These are phyloP conservation scores for Anoplius nigerrimus DNA, from an alignment of 2,888 invertebrate species.

Conservation along the genomic window DNA sequence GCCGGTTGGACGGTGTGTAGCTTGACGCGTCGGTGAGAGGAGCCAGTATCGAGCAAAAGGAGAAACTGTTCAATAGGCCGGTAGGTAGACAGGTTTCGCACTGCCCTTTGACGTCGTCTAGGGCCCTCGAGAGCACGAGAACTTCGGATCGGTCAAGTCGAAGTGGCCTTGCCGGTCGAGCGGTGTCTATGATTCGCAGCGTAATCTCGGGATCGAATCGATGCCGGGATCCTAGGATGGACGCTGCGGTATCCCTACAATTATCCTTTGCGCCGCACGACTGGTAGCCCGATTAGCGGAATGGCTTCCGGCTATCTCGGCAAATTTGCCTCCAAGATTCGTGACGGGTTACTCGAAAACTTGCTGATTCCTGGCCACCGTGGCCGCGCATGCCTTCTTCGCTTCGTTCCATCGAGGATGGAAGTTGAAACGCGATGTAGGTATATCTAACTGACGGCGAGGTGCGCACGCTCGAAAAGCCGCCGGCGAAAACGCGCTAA, in stretches of 20 bases:
- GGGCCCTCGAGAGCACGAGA: conserved; percentile 39
- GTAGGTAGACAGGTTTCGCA: no score
- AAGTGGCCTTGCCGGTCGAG: conserved; percentile 33
- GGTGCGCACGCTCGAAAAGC: background rate
- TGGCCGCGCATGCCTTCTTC: no score
- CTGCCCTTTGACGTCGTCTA: background rate
- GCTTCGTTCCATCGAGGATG: no score
- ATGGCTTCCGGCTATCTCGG: no score
- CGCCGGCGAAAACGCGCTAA: conserved; percentile 2
- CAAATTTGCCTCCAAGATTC: no score
- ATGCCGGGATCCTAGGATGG: conserved; percentile 27
- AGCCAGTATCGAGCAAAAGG: background rate
- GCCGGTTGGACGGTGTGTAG: conserved; percentile 13
- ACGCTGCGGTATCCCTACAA: conserved; percentile 8
- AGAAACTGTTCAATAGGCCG: background rate
- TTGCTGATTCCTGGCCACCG: no score
- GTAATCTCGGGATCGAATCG: conserved; percentile 46
- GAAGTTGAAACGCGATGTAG: background rate
- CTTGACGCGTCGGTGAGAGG: background rate
- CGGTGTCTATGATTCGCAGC: conserved; percentile 21
- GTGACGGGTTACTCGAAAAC: no score
- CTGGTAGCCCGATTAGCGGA: background rate
- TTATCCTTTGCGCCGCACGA: no score
- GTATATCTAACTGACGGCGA: no score
- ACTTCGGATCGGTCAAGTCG: conserved; percentile 41